A percentile compares a stretch with the other conserved stretches of the same genome.
Evolutionary conservation across 2,888 invertebrate species (phyloP).

Genomic region (Phlogophora meticulosa): DNA sequence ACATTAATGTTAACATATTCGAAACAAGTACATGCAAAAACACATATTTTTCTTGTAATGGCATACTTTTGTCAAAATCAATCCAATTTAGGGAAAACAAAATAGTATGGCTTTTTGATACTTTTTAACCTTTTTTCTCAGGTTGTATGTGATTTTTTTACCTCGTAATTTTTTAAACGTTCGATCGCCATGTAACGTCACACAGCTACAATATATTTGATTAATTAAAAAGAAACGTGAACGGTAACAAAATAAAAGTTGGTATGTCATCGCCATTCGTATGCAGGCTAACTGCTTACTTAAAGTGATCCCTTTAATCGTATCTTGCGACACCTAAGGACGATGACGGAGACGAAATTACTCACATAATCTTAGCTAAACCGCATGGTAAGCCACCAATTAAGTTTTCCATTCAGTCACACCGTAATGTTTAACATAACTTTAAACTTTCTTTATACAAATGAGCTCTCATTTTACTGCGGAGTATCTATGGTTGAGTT

Average conservation of each 20-base stretch:
- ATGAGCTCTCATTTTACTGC: not conserved
- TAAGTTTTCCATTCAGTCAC: constrained; percentile 9
- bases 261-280: not conserved
- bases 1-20: too few species aligned
- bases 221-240: too few species aligned
- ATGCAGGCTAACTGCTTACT: constrained; percentile 6
- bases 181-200: too few species aligned
- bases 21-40: too few species aligned
- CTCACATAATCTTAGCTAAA: constrained; percentile 41
- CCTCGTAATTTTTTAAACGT: too few species aligned
- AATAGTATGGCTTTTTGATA: too few species aligned
- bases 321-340: constrained; percentile 15
- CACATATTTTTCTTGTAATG: too few species aligned
- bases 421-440: not conserved
- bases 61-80: too few species aligned
- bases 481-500: not conserved
- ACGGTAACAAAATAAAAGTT: not conserved
- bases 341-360: constrained; percentile 30
- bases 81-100: too few species aligned
- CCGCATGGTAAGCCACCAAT: constrained; percentile 26
- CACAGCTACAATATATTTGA: too few species aligned
- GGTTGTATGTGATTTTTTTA: too few species aligned
- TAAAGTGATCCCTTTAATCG: constrained; percentile 27
- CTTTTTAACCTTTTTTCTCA: too few species aligned
- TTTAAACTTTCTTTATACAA: not conserved